Conservation (phyloP, 1,140 invertebrate species). For the Gonioctena quinquepunctata region DNA sequence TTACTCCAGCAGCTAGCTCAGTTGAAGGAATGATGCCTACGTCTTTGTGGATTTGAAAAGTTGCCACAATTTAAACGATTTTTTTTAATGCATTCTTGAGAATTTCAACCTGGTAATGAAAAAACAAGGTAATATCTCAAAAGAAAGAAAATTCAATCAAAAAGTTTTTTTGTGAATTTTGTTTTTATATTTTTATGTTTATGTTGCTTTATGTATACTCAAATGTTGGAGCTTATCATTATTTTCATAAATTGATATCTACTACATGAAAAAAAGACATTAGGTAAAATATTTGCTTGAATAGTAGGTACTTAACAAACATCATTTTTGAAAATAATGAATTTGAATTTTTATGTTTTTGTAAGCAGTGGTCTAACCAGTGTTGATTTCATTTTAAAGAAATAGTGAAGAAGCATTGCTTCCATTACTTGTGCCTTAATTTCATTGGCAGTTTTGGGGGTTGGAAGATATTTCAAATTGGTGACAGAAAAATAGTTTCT, state of each 20-base stretch:
- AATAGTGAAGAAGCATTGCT: background rate
- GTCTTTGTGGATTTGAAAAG: slow-evolving; percentile 73
- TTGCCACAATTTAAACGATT: background rate
- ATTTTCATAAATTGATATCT: too few relatives aligned
- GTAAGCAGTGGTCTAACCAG: background rate
- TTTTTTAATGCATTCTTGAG: background rate
- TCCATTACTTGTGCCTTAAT: background rate
- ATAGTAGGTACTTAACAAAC: background rate
- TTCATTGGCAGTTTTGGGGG: background rate
- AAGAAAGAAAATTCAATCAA: background rate
- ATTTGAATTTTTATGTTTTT: background rate
- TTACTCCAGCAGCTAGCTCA: slow-evolving; percentile 77
- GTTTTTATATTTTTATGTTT: background rate
- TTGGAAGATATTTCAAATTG: background rate
- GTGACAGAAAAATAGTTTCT: background rate
- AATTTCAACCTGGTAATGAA: too few relatives aligned
- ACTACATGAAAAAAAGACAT: too few relatives aligned
- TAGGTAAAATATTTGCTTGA: background rate
- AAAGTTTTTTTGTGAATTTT: background rate
- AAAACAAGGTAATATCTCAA: too few relatives aligned
- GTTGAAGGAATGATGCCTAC: slow-evolving; percentile 85
- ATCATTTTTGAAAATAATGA: background rate
- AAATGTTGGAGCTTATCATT: too few relatives aligned
- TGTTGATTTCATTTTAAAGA: background rate
- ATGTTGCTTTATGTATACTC: background rate